Evolutionary conservation across 2,797 vertebrate species (phyloP).

Genomic region (Ibycter americanus): DNA sequence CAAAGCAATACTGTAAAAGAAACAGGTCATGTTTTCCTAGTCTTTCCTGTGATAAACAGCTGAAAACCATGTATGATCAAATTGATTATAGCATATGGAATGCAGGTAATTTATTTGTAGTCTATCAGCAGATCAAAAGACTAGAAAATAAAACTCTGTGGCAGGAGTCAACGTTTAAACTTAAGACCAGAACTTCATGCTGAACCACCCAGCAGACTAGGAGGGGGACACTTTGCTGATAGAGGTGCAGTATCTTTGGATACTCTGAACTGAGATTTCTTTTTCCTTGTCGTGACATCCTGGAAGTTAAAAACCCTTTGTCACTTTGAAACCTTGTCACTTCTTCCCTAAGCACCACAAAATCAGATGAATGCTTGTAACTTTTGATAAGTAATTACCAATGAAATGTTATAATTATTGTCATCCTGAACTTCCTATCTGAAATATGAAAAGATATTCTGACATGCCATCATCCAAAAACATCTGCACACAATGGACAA

Average conservation of each 20-base stretch:
- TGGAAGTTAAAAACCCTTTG: neutral
- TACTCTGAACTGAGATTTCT: neutral
- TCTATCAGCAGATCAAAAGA: neutral
- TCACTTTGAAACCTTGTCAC: neutral
- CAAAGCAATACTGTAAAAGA: neutral
- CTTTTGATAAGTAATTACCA: neutral
- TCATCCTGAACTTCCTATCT: neutral
- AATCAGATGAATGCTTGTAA: neutral
- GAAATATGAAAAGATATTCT: neutral
- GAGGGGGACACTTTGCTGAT: neutral
- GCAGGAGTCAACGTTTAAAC: neutral
- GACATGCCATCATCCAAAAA: neutral
- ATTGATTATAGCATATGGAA: neutral
- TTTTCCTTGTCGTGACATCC: neutral
- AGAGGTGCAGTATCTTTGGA: neutral
- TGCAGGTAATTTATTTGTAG: neutral
- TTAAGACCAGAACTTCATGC: neutral
- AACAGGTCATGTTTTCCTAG: neutral
- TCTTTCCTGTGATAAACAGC: neutral
- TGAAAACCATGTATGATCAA: neutral
- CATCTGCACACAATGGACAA: neutral
- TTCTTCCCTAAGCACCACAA: neutral
- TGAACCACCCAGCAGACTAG: neutral
- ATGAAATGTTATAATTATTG: neutral
- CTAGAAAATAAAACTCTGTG: neutral